Evolutionary conservation across 2,888 invertebrate genomes (phyloP).

Genomic region (Chirona hameri): DNA sequence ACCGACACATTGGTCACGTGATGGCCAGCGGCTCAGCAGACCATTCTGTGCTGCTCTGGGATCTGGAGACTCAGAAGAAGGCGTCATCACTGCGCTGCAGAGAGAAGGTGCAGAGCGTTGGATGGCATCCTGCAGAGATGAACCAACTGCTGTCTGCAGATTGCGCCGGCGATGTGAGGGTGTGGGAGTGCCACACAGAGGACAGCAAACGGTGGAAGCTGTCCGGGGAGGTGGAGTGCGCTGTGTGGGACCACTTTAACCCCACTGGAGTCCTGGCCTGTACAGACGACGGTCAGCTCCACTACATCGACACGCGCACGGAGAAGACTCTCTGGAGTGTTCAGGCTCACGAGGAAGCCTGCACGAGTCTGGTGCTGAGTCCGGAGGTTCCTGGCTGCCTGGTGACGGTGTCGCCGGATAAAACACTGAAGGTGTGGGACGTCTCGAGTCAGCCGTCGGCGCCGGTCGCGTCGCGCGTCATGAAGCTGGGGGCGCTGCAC

Average conservation of each 20-base stretch:
- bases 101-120: conserved; percentile 73
- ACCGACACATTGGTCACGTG: conserved; percentile 72
- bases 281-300: conserved; percentile 59
- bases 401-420: conserved; percentile 46
- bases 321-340: conserved; percentile 64
- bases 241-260: conserved; percentile 76
- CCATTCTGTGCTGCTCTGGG: conserved; percentile 82
- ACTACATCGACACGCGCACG: conserved; percentile 69
- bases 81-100: conserved; percentile 71
- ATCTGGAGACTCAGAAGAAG: conserved; percentile 73
- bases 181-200: conserved; percentile 72
- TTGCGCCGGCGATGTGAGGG: conserved; percentile 68
- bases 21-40: conserved; percentile 93
- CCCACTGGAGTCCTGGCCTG: conserved; percentile 68
- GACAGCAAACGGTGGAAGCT: conserved; percentile 66
- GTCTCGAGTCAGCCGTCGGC: neutral
- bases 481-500: neutral
- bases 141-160: conserved; percentile 78
- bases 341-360: conserved; percentile 76
- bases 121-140: conserved; percentile 79
- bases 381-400: conserved; percentile 68
- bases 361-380: conserved; percentile 63
- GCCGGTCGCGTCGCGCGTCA: too few relatives aligned
- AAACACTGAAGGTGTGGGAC: too few relatives aligned
- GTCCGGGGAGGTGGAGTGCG: conserved; percentile 77